phyloP scores from a whole-genome alignment of 2,888 invertebrate species.

The Pyrgus malvae region DNA sequence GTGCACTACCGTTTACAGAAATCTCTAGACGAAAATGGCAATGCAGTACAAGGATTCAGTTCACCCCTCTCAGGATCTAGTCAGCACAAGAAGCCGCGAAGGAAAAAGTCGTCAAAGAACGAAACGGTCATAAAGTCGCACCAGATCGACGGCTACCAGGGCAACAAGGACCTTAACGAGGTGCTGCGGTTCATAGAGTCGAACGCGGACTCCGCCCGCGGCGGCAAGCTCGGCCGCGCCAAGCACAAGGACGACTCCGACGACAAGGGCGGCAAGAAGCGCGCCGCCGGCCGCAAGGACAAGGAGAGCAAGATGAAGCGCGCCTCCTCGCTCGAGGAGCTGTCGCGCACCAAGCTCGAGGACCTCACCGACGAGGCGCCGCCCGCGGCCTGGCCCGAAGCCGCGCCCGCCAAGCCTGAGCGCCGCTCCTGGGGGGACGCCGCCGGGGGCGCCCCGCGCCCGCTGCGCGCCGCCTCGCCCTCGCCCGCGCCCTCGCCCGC shows the following conservation, averaged over 20 bases:
- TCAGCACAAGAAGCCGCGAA: conserved; percentile 79
- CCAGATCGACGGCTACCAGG: conserved; percentile 89
- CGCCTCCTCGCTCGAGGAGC: conserved; percentile 90
- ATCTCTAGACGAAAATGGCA: conserved; percentile 91
- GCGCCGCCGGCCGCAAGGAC: conserved; percentile 73
- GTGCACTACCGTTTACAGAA: conserved; percentile 72
- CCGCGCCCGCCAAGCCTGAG: conserved; percentile 60
- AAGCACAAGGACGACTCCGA: conserved; percentile 70
- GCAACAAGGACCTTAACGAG: conserved; percentile 89
- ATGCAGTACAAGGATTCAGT: conserved; percentile 84
- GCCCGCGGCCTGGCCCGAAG: conserved; percentile 34
- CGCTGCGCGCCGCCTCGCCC: conserved; percentile 39
- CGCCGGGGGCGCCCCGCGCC: conserved; percentile 68
- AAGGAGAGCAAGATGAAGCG: conserved; percentile 81
- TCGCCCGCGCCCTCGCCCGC: conserved; percentile 44
- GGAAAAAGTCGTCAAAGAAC: conserved; percentile 83
- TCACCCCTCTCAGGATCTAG: conserved; percentile 71
- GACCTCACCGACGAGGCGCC: conserved; percentile 85
- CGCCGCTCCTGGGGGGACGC: conserved; percentile 86
- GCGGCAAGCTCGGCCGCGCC: conserved; percentile 56
- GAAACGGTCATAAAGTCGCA: conserved; percentile 81
- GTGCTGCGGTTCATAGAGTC: conserved; percentile 90
- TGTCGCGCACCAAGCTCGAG: conserved; percentile 88
- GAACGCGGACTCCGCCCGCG: conserved; percentile 64
- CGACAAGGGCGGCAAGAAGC: conserved; percentile 74